Conservation (phyloP, 2,797 vertebrate genomes). For the Gouania willdenowi region DNA sequence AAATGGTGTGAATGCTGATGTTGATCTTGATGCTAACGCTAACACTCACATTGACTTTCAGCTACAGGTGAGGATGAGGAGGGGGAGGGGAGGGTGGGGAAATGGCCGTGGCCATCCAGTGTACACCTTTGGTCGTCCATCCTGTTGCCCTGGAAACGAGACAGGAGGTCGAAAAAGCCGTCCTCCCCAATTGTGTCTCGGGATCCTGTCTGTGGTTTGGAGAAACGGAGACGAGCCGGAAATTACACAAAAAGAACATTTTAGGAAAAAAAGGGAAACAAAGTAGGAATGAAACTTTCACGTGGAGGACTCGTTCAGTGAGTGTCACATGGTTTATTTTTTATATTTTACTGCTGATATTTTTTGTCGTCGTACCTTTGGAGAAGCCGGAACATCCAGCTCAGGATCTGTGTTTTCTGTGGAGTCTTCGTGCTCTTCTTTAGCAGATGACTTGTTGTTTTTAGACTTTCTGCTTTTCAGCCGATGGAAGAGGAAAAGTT, state of each 20-base stretch:
- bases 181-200: slow-evolving; percentile 85
- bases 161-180: slow-evolving; percentile 93
- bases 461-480: slow-evolving; percentile 88
- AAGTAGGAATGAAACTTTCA: too few species aligned
- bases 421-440: slow-evolving; percentile 75
- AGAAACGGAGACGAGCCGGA: too few species aligned
- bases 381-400: slow-evolving; percentile 38
- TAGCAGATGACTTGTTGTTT: slow-evolving; percentile 64
- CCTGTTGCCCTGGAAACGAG: slow-evolving; percentile 91
- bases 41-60: slow-evolving; percentile 85
- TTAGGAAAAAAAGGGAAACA: too few species aligned
- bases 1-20: slow-evolving; percentile 43
- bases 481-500: slow-evolving; percentile 89
- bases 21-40: too few species aligned
- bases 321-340: too few species aligned
- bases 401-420: slow-evolving; percentile 31
- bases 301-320: too few species aligned
- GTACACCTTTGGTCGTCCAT: slow-evolving; percentile 97
- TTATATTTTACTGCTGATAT: too few species aligned
- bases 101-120: slow-evolving; percentile 69
- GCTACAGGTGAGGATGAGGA: slow-evolving; percentile 75
- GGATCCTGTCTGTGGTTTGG: slow-evolving; percentile 34
- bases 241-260: too few species aligned
- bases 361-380: too few species aligned
- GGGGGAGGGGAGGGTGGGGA: slow-evolving; percentile 52